Evolutionary conservation across 2,797 vertebrate species (phyloP), one percentile per base, ranked within the genome.

Genomic region (Craterocephalus amniculus): DNA sequence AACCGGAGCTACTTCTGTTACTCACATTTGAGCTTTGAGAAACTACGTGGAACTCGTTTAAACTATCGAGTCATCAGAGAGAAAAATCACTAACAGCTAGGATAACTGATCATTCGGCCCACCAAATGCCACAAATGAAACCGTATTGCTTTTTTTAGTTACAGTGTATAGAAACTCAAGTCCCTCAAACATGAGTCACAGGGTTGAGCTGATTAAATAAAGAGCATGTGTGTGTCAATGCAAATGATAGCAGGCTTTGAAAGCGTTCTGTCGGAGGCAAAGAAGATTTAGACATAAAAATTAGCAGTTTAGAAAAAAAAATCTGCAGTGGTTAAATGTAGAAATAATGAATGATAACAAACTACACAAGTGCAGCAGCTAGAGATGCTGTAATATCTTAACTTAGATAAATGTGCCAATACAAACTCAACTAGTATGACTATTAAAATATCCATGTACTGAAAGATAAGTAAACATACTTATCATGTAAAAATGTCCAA

Each of bases 181-280:
- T 81, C 74, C 70, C 57, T 58, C 62, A 18, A 58, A 60, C 57
- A 63, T 78, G 77, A 87, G 78, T 83, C 79, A 80, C 67, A 67
- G 27, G 12, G 71, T 61, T 62, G 70, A 29, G 45, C 61, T 61
- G 66, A 80, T 24, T 56, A 70, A 77, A 80, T 82, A 72, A 81
- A 62, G 67, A 78, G 45, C 32, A 58, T 58, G 56, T 78, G 56
- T 78, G 49, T 79, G 58, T 61, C 76, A 55, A 43, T 32, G 61
- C 24, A 74, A 70, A 69, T 54, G 56, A 43, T 11, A 24, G 62
- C 63, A 65, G 49, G 38, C 57, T 72, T 68, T 67, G 40, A 72
- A 83, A 78, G 58, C 0, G 27, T 63, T 61, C 24, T 71, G 34
- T 64, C 56, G 38, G 31, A 76, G 49, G 13, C 35, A 58, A 63